Conservation (phyloP, 2,888 invertebrate genomes). For the Ashinkailepas kermadecensis region DNA sequence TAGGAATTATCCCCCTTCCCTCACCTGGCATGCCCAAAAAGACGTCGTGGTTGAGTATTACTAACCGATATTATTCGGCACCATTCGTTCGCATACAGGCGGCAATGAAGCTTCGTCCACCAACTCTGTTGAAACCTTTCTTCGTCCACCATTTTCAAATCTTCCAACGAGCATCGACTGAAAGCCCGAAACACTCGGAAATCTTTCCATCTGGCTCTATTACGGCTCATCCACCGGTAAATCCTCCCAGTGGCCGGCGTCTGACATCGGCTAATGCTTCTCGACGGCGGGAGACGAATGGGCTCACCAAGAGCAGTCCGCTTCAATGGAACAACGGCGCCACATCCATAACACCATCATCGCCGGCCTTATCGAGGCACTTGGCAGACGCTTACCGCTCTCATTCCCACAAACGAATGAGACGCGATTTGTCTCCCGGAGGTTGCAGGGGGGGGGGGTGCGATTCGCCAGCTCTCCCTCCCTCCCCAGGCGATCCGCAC, state of each 20-base stretch:
- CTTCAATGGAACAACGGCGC: background rate
- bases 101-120: too few relatives aligned
- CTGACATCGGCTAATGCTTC: background rate
- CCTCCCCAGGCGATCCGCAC: too few relatives aligned
- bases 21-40: too few relatives aligned
- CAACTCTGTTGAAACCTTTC: too few relatives aligned
- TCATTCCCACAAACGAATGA: background rate
- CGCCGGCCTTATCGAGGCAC: slow-evolving; percentile 2
- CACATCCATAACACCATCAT: slow-evolving; percentile 6
- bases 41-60: too few relatives aligned
- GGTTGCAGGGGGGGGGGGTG: too few relatives aligned
- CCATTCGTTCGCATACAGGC: too few relatives aligned
- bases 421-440: background rate
- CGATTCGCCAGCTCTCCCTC: too few relatives aligned
- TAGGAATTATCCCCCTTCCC: too few relatives aligned
- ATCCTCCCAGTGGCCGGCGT: background rate
- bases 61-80: too few relatives aligned
- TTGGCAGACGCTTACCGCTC: background rate
- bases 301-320: background rate
- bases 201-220: background rate
- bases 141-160: too few relatives aligned
- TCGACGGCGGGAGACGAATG: background rate
- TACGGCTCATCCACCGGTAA: background rate
- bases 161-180: too few relatives aligned
- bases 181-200: background rate